Conservation (phyloP, 2,888 invertebrate species). For the Hypomecis punctinalis region DNA sequence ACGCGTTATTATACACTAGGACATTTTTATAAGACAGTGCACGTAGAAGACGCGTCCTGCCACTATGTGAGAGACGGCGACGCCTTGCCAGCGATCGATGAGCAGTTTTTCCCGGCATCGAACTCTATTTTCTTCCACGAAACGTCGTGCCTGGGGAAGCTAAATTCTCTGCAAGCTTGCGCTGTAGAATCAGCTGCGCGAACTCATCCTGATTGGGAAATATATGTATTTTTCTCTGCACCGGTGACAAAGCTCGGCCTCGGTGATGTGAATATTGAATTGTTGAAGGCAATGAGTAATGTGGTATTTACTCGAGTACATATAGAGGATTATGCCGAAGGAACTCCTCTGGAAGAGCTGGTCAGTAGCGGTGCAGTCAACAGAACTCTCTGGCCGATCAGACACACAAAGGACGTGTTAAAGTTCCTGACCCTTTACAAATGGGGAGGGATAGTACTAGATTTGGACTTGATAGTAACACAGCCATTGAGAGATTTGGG, state of each 20-base stretch:
- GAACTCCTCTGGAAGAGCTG: constrained; percentile 84
- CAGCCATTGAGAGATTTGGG: constrained; percentile 83
- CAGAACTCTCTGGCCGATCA: constrained; percentile 81
- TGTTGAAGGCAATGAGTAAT: constrained; percentile 71
- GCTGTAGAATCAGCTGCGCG: constrained; percentile 49
- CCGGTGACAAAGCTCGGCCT: constrained; percentile 38
- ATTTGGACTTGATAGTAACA: constrained; percentile 89
- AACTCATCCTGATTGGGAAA: constrained; percentile 56
- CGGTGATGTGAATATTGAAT: constrained; percentile 25
- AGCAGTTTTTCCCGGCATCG: constrained; percentile 21
- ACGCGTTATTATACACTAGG: constrained; percentile 20
- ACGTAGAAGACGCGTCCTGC: constrained; percentile 30
- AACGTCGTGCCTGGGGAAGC: constrained; percentile 84
- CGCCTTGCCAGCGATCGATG: constrained; percentile 22
- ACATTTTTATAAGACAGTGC: constrained; percentile 24
- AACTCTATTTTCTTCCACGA: constrained; percentile 40
- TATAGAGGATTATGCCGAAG: constrained; percentile 76
- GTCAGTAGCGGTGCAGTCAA: constrained; percentile 78
- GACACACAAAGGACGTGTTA: constrained; percentile 87
- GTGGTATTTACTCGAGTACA: constrained; percentile 81
- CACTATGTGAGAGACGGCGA: constrained; percentile 25
- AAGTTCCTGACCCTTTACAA: constrained; percentile 89
- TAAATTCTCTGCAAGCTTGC: constrained; percentile 62
- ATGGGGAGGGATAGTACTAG: constrained; percentile 91
- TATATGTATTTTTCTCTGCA: constrained; percentile 69